Conservation (phyloP, 2,888 invertebrate genomes). For the Stramonita haemastoma region DNA sequence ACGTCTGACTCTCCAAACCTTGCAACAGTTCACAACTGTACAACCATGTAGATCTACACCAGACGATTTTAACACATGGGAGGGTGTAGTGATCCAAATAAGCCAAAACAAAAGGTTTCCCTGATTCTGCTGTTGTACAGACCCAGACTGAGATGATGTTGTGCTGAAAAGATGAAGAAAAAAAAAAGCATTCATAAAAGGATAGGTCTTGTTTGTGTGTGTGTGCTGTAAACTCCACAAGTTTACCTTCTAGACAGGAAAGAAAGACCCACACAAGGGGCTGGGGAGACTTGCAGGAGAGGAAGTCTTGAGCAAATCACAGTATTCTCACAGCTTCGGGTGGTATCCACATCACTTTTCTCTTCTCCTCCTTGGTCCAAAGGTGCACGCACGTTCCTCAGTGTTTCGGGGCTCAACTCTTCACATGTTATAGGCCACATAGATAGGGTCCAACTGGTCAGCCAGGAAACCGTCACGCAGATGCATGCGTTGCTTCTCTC, state of each 20-base stretch:
- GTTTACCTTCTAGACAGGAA: neutral
- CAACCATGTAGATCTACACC: too few species aligned
- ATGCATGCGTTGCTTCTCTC: slow-evolving; percentile 99
- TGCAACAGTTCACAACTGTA: too few species aligned
- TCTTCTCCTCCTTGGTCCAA: neutral
- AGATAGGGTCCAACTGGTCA: slow-evolving; percentile 99
- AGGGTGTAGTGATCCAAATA: too few species aligned
- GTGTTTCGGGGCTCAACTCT: neutral
- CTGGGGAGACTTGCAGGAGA: neutral
- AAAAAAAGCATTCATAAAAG: too few species aligned
- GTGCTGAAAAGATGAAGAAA: neutral
- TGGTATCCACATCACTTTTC: neutral
- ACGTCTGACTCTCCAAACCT: too few species aligned
- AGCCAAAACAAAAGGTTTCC: too few species aligned
- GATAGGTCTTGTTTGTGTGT: too few species aligned
- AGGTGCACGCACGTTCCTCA: neutral
- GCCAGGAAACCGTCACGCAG: slow-evolving; percentile 98
- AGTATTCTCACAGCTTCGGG: neutral
- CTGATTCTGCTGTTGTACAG: neutral
- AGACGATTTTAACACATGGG: too few species aligned
- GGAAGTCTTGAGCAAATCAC: neutral
- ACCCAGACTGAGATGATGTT: neutral
- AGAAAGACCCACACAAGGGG: too few species aligned
- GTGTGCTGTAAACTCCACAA: neutral
- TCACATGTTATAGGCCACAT: slow-evolving; percentile 99